Conservation (phyloP, 2,797 vertebrate species). For the Pogonophryne albipinna region DNA sequence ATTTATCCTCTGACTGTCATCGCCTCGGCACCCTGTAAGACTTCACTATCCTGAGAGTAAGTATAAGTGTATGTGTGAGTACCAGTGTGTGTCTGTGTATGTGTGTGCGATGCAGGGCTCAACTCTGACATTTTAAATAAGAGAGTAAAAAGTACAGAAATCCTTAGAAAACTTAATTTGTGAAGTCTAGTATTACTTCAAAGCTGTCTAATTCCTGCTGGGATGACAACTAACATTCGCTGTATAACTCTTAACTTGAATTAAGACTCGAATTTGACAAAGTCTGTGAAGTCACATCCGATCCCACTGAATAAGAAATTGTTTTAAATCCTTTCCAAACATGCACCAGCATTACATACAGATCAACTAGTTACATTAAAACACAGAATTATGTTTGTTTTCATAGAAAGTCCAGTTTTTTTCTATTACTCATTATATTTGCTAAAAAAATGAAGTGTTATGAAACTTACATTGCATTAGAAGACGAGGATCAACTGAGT, state of each 20-base stretch:
- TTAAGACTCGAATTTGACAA: conserved; percentile 46
- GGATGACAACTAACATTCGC: conserved; percentile 25
- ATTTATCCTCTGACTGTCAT: conserved; percentile 76
- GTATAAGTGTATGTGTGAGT: conserved; percentile 23
- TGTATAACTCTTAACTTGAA: conserved; percentile 30
- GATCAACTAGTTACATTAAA: conserved; percentile 20
- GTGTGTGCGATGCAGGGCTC: conserved; percentile 16
- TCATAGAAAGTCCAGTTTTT: neutral
- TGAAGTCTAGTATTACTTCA: conserved; percentile 52
- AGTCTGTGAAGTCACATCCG: conserved; percentile 39
- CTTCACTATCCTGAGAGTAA: conserved; percentile 46
- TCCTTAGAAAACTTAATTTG: conserved; percentile 22
- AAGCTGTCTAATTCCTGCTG: conserved; percentile 28
- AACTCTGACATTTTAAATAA: conserved; percentile 36
- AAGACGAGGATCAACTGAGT: neutral
- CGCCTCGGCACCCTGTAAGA: conserved; percentile 47
- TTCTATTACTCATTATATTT: neutral
- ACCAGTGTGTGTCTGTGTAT: conserved; percentile 17
- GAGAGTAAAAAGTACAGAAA: conserved; percentile 19
- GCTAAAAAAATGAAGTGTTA: neutral
- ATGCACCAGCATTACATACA: conserved; percentile 14
- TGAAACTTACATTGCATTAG: neutral
- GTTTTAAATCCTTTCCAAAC: conserved; percentile 20
- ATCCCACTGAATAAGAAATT: conserved; percentile 21
- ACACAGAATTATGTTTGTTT: neutral